Percentiles rank a stretch among this genome's conserved stretches.
phyloP scores from a whole-genome alignment of 2,888 invertebrate species.

The Catocala nupta region DNA sequence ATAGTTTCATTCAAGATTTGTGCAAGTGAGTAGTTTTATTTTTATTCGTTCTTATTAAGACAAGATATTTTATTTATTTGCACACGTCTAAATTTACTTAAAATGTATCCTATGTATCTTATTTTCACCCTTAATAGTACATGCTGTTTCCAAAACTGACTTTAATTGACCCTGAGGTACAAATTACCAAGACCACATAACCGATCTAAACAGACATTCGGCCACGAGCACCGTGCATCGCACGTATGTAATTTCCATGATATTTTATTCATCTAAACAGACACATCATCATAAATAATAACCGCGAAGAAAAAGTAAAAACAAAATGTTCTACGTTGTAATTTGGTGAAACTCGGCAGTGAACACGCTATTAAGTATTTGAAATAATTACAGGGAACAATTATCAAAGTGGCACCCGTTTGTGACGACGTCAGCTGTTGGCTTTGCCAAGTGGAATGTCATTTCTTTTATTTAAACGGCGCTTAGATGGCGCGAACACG shows the following conservation, averaged over 20 bases:
- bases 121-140: too few species aligned
- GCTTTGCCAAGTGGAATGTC: constrained; percentile 61
- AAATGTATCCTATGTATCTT: too few species aligned
- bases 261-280: constrained; percentile 20
- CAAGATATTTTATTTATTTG: too few species aligned
- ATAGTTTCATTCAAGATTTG: too few species aligned
- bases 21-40: too few species aligned
- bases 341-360: constrained; percentile 61
- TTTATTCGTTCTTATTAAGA: too few species aligned
- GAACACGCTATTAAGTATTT: constrained; percentile 69
- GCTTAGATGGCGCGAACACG: constrained; percentile 48
- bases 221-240: background rate
- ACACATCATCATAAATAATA: constrained; percentile 27
- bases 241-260: constrained; percentile 1
- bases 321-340: constrained; percentile 55
- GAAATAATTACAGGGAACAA: constrained; percentile 70
- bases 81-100: too few species aligned
- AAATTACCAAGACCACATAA: background rate
- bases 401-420: constrained; percentile 66
- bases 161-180: background rate
- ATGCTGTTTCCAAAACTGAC: too few species aligned
- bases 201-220: background rate
- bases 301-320: constrained; percentile 43
- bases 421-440: constrained; percentile 68
- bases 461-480: constrained; percentile 67